phyloP scores from a whole-genome alignment of 2,113 vertebrate species.

The Neogale vison region DNA sequence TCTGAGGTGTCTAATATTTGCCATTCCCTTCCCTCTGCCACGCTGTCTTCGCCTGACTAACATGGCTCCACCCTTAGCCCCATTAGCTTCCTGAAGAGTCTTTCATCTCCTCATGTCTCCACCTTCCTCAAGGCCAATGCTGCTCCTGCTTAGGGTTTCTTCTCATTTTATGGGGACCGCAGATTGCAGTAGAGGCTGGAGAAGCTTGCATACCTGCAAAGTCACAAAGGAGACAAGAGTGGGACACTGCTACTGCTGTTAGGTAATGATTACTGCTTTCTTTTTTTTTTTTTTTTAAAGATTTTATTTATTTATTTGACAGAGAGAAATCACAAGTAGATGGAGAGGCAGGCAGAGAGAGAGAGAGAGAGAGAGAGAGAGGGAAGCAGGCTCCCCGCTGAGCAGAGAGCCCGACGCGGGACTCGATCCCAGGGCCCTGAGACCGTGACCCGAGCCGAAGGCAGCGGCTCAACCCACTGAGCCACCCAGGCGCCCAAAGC shows the following conservation, averaged over 20 bases:
- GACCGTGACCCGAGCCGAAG: too few relatives aligned
- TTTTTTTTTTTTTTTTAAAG: too few relatives aligned
- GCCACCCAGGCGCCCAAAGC: too few relatives aligned
- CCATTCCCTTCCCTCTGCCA: neutral
- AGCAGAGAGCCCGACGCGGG: too few relatives aligned
- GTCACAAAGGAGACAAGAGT: neutral
- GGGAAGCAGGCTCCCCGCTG: too few relatives aligned
- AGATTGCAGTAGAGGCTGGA: neutral
- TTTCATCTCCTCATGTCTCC: neutral
- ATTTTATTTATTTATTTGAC: too few relatives aligned
- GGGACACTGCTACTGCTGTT: neutral
- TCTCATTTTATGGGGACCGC: neutral
- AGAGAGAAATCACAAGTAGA: too few relatives aligned
- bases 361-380: too few relatives aligned
- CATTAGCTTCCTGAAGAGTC: neutral
- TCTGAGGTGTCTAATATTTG: neutral
- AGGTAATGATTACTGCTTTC: neutral
- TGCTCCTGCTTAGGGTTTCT: neutral
- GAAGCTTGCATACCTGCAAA: neutral
- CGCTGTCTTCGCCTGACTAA: neutral
- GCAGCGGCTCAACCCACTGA: too few relatives aligned
- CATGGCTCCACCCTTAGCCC: neutral
- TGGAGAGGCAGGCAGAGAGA: too few relatives aligned
- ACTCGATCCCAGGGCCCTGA: too few relatives aligned
- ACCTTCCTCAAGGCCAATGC: neutral